Conservation (phyloP, 2,113 vertebrate species). For the Sminthopsis crassicaudata region DNA sequence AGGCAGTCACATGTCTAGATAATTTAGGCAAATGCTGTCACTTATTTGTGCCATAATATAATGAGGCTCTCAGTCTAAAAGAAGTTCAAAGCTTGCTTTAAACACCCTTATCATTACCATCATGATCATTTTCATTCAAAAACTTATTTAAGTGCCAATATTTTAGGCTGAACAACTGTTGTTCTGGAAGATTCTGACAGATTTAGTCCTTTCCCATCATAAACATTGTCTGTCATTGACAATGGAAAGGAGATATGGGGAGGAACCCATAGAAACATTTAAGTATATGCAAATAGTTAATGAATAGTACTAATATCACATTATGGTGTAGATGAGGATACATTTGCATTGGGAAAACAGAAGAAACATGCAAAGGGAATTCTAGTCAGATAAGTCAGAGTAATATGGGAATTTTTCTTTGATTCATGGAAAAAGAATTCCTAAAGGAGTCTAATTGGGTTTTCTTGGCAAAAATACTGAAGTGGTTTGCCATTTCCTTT, state of each 20-base stretch:
- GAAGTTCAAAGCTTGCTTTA: neutral
- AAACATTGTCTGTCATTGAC: neutral
- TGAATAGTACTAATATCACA: neutral
- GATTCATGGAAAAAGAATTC: neutral
- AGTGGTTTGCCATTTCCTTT: neutral
- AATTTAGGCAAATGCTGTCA: too few species aligned
- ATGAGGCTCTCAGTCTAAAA: neutral
- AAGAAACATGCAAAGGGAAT: neutral
- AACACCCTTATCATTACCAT: neutral
- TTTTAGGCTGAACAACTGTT: neutral
- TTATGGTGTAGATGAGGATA: neutral
- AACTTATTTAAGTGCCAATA: neutral
- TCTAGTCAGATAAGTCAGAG: neutral
- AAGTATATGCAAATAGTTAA: neutral
- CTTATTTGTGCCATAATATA: neutral
- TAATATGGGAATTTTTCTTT: neutral
- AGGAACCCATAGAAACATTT: neutral
- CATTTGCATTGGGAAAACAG: neutral
- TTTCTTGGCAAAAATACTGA: neutral
- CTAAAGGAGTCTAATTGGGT: neutral
- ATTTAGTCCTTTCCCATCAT: neutral
- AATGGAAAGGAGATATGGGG: neutral
- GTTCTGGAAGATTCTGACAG: neutral
- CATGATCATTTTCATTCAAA: neutral
- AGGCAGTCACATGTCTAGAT: neutral